Percentiles rank a stretch among this genome's conserved stretches.
Conservation (phyloP, 2,888 invertebrate genomes). For the Eristalis tenax region DNA sequence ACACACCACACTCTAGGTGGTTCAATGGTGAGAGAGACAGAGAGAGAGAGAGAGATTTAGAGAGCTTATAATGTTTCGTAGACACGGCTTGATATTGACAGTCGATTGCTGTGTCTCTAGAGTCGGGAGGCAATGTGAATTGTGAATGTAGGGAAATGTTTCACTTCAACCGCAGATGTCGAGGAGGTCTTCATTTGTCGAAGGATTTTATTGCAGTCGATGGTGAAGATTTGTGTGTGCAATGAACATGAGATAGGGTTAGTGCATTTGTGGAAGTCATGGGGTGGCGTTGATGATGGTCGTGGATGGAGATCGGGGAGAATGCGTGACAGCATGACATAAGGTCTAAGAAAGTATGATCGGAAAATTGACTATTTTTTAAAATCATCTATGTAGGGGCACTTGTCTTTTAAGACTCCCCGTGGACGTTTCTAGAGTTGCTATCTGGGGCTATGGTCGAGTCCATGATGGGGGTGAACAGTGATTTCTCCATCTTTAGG, state of each 20-base stretch:
- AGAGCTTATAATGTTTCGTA: slow-evolving; percentile 17
- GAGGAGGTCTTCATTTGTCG: neutral
- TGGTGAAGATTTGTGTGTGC: neutral
- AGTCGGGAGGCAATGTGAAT: neutral
- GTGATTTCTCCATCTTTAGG: too few species aligned
- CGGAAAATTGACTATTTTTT: too few species aligned
- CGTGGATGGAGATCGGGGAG: neutral
- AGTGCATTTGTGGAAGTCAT: neutral
- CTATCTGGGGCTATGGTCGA: too few species aligned
- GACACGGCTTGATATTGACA: slow-evolving; percentile 45
- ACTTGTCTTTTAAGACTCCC: too few species aligned
- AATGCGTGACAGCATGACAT: too few species aligned
- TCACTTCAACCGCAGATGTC: neutral
- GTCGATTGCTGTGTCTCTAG: neutral
- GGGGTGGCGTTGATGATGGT: neutral
- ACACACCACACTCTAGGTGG: neutral
- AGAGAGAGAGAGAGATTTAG: too few species aligned
- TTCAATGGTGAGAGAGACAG: neutral
- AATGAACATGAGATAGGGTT: neutral
- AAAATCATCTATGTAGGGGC: too few species aligned
- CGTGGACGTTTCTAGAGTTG: too few species aligned
- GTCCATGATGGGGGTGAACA: too few species aligned
- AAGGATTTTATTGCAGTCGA: neutral
- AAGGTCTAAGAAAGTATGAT: too few species aligned
- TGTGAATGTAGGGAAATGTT: neutral